These are phyloP conservation scores for Nomada fabriciana DNA, from an alignment of 2,888 invertebrate genomes.

Conservation along the genomic window DNA sequence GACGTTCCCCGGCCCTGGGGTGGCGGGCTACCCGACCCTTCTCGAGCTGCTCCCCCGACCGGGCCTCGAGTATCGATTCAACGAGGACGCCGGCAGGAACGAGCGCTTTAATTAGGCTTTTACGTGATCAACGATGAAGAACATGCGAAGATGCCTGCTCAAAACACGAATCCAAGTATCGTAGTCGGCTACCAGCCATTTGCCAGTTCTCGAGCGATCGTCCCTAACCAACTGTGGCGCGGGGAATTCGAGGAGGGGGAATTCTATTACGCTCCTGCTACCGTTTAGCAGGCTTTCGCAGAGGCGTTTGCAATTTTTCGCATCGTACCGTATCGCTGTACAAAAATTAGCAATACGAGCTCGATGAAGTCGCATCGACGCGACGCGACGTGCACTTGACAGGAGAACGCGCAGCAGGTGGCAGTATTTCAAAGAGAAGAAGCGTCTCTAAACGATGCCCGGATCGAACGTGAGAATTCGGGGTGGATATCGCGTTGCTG, in stretches of 20 bases:
- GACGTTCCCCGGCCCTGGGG: slow-evolving; percentile 3
- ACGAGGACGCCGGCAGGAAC: slow-evolving; percentile 14
- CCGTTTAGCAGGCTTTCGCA: neutral
- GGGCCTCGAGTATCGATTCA: slow-evolving; percentile 54
- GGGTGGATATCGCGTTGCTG: neutral
- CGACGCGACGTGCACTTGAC: neutral
- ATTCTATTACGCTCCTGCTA: neutral
- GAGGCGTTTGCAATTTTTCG: neutral
- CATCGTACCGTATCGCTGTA: too few species aligned
- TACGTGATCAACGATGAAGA: slow-evolving; percentile 46
- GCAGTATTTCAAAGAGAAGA: neutral
- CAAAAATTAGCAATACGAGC: neutral
- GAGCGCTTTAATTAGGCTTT: slow-evolving; percentile 54
- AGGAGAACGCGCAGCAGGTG: neutral
- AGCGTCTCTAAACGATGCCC: slow-evolving; percentile 13
- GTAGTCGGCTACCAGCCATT: neutral
- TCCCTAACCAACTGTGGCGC: neutral
- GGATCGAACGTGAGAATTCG: slow-evolving; percentile 34
- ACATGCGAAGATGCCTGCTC: slow-evolving; percentile 30
- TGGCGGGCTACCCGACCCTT: slow-evolving; percentile 15
- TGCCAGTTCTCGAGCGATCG: neutral
- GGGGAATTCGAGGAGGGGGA: neutral
- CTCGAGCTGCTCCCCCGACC: slow-evolving; percentile 25
- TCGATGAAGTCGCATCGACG: neutral
- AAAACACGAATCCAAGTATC: slow-evolving; percentile 13